Base-by-base conservation (phyloP, 2,888 invertebrate genomes). In the Chrysolina oricalcia region DNA sequence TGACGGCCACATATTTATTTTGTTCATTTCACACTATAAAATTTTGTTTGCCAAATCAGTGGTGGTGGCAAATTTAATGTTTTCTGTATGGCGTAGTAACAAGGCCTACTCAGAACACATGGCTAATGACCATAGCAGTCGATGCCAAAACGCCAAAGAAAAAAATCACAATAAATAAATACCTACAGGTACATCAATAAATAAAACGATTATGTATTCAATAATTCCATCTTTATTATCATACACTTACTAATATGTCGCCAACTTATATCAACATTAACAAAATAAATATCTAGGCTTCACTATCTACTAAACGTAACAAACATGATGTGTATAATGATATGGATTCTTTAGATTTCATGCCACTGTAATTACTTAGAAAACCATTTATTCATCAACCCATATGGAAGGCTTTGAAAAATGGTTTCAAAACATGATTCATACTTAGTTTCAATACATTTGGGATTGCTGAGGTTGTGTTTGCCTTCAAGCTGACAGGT, bases 281-380 rank as follows among this genome's bases (percentile, higher is more conserved):
- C 77, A 82, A 79, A 82, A 81, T 81, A 80, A 79, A 80, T 78
- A 75, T 79, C 78, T 78, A 73, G 70, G 73, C 73, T 70, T 70
- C 53, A 41, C 73, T 76, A 70, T 15, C 70, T 72, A 72, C 76
- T 77, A 74, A 78, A 78, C 72, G 67, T 78, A 78, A 79, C 77
- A 79, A 79, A 79, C 46, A 74, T 76, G 80, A 80, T 78, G 80
- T 80, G 80, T 80, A 79, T 79, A 80, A 70, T 80, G 80, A 80
- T 80, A 80, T 78, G 80, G 63, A 70, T 76, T 66, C 10, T 53
- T 77, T 72, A 71, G 69, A 62, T 71, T 77, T 73, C 65, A 76
- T 48, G 65, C 56, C 70, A 59, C 59, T 64, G 11, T 62, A 73
- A 40, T 15, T 23, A 69, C n/a, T 19, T 27, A 40, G 15, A 53